phyloP scores from a whole-genome alignment of 1,140 invertebrate genomes.

The Diabrotica virgifera region DNA sequence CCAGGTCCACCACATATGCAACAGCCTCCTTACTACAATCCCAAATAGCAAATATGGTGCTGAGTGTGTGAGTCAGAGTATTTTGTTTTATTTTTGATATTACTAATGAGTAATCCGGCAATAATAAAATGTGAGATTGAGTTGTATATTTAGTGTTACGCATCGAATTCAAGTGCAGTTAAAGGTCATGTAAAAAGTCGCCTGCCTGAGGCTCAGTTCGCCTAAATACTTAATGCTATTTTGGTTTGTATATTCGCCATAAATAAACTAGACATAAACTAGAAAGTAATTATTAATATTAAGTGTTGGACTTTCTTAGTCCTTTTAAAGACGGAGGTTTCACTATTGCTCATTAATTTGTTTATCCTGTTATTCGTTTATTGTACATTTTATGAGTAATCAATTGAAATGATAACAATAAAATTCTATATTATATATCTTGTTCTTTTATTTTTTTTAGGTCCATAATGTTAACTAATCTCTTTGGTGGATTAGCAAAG shows the following conservation, averaged over 20 bases:
- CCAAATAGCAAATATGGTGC: slow-evolving; percentile 45
- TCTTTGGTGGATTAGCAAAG: too few species aligned
- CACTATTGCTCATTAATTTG: slow-evolving; percentile 51
- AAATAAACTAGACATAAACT: slow-evolving; percentile 44
- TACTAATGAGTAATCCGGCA: slow-evolving; percentile 44
- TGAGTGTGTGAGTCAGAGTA: slow-evolving; percentile 43
- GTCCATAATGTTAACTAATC: background rate
- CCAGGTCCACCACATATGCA: slow-evolving; percentile 45
- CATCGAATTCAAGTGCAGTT: slow-evolving; percentile 47
- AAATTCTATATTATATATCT: slow-evolving; percentile 50
- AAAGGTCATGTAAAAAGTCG: slow-evolving; percentile 43
- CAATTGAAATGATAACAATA: slow-evolving; percentile 48
- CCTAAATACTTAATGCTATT: slow-evolving; percentile 41
- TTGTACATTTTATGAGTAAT: slow-evolving; percentile 51
- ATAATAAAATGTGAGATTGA: slow-evolving; percentile 44
- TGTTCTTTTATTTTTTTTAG: slow-evolving; percentile 29
- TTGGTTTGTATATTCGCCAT: slow-evolving; percentile 49
- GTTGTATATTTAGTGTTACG: slow-evolving; percentile 42
- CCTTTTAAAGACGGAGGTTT: slow-evolving; percentile 46
- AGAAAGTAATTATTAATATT: slow-evolving; percentile 34
- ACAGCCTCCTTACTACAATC: slow-evolving; percentile 46
- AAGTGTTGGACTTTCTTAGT: slow-evolving; percentile 45
- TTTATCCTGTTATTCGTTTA: slow-evolving; percentile 51
- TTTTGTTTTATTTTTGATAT: slow-evolving; percentile 49
- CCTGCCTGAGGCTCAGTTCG: slow-evolving; percentile 35